Base-by-base conservation (phyloP, 2,797 vertebrate genomes). In the Hapalemur alaotrensis region DNA sequence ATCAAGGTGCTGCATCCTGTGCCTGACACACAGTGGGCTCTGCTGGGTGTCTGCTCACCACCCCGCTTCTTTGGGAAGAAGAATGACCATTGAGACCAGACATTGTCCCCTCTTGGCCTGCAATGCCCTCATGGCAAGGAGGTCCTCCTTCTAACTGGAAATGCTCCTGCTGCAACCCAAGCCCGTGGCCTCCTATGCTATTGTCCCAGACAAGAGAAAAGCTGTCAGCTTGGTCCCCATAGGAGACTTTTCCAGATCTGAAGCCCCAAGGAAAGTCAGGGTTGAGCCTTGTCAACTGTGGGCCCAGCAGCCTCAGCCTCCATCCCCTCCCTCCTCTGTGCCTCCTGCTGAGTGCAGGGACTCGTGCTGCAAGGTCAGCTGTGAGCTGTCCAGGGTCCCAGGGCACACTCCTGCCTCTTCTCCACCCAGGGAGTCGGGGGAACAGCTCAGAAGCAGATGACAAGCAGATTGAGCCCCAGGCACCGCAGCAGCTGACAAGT, bases 401-500 rank as follows among this genome's bases (percentile, higher is more conserved):
- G 65, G 41, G 25, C 43, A 46, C 41, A 38, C 43, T 4, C 73
- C 84, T 61, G 54, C 30, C 32, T 46, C 65, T 50, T 80, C 18
- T 54, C 32, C 38, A 28, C 41, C 41, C 11, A 22, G 83, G 72
- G 67, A 95, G 50, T 38, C 0, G 0, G 50, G 76, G 80, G 75
- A 59, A 73, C 5, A 73, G 59, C 79, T 96, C 78, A 23, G 78
- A 81, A 87, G 63, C 82, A 8, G 4, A 22, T 69, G 89, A 94
- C 91, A 89, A 85, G 89, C 70, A 93, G 85, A 92, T 23, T 67
- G 95, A 91, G 72, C 82, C 73, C 70, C 43, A 1, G 93, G 59
- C 72, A 1, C 78, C 41, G 88, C 95, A 10, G 69, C 54, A 25
- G 95, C 95, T 97, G 98, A 98, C 97, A 98, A 94, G 97, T 91